Evolutionary conservation across 2,797 vertebrate genomes (phyloP).

Genomic region (Vespertilio murinus): DNA sequence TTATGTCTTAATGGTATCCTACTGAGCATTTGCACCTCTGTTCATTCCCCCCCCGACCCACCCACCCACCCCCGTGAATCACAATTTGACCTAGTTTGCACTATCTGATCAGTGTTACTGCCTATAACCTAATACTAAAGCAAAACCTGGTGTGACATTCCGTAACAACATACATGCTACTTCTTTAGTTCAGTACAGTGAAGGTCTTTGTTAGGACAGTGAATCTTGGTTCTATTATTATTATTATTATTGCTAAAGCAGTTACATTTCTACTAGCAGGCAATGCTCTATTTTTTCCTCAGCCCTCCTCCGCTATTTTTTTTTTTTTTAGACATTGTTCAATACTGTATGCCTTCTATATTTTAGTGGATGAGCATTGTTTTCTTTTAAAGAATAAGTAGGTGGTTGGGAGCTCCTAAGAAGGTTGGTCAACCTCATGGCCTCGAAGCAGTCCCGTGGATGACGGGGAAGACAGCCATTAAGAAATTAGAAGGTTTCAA

Average conservation of each 20-base stretch:
- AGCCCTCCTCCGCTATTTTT: slow-evolving; percentile 69
- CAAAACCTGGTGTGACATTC: slow-evolving; percentile 87
- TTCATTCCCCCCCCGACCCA: slow-evolving; percentile 87
- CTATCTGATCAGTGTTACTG: slow-evolving; percentile 99
- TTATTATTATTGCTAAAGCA: slow-evolving; percentile 80
- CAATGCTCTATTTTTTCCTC: slow-evolving; percentile 79
- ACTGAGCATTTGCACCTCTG: slow-evolving; percentile 96
- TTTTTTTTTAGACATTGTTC: slow-evolving; percentile 68
- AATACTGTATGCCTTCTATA: slow-evolving; percentile 77
- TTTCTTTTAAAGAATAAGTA: slow-evolving; percentile 76
- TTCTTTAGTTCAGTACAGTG: slow-evolving; percentile 83
- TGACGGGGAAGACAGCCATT: slow-evolving; percentile 75
- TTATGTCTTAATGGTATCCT: slow-evolving; percentile 99
- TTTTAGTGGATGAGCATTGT: slow-evolving; percentile 79
- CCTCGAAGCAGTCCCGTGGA: slow-evolving; percentile 73
- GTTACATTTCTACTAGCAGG: slow-evolving; percentile 75
- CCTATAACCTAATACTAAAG: slow-evolving; percentile 91
- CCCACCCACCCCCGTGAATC: slow-evolving; percentile 85
- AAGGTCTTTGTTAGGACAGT: slow-evolving; percentile 81
- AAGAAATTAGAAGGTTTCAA: slow-evolving; percentile 70
- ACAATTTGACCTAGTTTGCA: slow-evolving; percentile 96
- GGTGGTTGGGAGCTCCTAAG: slow-evolving; percentile 70
- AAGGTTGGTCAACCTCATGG: slow-evolving; percentile 68
- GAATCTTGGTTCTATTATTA: slow-evolving; percentile 76
- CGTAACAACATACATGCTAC: slow-evolving; percentile 81